Evolutionary conservation across 1,140 invertebrate species (phyloP), one percentile per base, ranked within the genome.

Genomic region (Triops cancriformis): DNA sequence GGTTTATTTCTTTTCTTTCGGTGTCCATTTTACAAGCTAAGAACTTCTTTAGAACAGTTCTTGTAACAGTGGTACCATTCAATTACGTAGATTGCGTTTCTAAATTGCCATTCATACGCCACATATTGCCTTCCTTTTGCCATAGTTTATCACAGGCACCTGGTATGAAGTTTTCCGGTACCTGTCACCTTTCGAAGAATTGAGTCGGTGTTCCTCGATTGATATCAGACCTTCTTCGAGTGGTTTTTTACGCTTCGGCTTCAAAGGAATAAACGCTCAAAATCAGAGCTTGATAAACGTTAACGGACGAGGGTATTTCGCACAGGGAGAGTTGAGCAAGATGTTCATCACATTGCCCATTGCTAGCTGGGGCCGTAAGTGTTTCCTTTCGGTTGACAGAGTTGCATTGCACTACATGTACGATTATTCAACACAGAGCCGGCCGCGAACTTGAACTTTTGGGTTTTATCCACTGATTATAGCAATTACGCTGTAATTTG

Each of bases 321-420:
- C 43, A n/a, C 64, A 76, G 26, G 75, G 75, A 51, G 75, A 76
- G 43, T 64, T 76, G 75, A 76, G 75, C 75, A 76, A 76, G 28
- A 26, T 76, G 26, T n/a, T 45, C 6, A n/a, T 76, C 26, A 43
- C 37, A 18, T n/a, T 76, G 18, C 75, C 75, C 9, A 42, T 76
- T 28, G 42, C 28, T 23, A 76, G 42, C 11, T 76, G 75, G 75
- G 45, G 45, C 42, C 26, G 75, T 76, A 76, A 76, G 75, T 51
- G 14, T 1, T 41, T 75, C 12, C 26, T 28, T 14, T 23, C 41
- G 1, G 10, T 41, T 14, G 42, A 37, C 9, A 12, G 1, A 42
- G 18, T 75, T 45, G 4, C 9, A 37, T 11, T 11, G n/a, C 7
- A 75, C 11, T 26, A 14, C 11, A 5, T 75, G 28, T 75, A 37